phyloP scores from a whole-genome alignment of 2,888 invertebrate species.

The Steromphala cineraria region DNA sequence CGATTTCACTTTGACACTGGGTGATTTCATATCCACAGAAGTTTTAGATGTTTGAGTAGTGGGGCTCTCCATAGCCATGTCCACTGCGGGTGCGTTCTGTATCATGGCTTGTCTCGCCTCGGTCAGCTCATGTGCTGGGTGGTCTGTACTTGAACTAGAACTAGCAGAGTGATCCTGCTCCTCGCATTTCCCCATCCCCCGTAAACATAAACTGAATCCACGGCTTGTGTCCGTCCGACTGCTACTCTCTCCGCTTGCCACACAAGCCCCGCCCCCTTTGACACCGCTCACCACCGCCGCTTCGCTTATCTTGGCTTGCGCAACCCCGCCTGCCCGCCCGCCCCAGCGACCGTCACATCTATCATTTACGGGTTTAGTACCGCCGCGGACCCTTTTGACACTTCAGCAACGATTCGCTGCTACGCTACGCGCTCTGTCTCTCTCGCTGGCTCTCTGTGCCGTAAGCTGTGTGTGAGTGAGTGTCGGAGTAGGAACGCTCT shows the following conservation, averaged over 20 bases:
- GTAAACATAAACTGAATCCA: background rate
- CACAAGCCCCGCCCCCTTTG: background rate
- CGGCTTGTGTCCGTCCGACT: background rate
- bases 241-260: conserved; percentile 5
- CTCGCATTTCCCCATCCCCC: conserved; percentile 9
- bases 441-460: background rate
- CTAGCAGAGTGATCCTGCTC: background rate
- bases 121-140: conserved; percentile 1
- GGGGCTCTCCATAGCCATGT: background rate
- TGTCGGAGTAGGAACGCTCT: background rate
- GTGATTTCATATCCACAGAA: conserved; percentile 1
- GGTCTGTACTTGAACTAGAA: background rate
- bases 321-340: background rate
- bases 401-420: background rate
- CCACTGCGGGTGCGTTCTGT: background rate
- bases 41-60: conserved; percentile 7
- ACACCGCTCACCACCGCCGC: background rate
- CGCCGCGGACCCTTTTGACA: background rate
- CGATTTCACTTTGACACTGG: conserved; percentile 8
- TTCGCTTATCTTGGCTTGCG: background rate
- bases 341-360: background rate
- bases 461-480: conserved; percentile 14
- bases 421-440: background rate
- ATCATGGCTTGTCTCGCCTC: conserved; percentile 2
- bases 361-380: conserved; percentile 2